A percentile compares a stretch with the other conserved stretches of the same genome.
Evolutionary conservation across 1,140 invertebrate species (phyloP).

Genomic region (Pseudoatta argentina): DNA sequence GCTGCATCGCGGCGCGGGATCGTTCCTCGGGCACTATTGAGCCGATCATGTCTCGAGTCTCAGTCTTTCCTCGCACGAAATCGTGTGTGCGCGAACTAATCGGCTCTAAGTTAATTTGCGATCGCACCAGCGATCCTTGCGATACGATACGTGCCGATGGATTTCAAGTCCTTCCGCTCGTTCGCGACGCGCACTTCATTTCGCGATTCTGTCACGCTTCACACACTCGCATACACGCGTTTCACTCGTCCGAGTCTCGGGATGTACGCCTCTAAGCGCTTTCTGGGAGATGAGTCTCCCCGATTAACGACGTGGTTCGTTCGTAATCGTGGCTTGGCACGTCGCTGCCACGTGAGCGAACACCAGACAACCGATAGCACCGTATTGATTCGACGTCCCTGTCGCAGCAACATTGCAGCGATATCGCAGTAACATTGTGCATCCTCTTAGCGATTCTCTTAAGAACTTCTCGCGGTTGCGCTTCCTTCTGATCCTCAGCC

Average conservation of each 20-base stretch:
- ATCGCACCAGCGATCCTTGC: constrained; percentile 7
- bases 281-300: not conserved
- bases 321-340: constrained; percentile 25
- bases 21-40: constrained; percentile 53
- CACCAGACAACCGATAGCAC: constrained; percentile 58
- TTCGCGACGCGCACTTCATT: constrained; percentile 5
- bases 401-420: constrained; percentile 25
- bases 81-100: not conserved
- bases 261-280: not conserved
- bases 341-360: constrained; percentile 31
- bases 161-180: not conserved
- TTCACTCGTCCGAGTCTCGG: constrained; percentile 1
- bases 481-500: constrained; percentile 50
- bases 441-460: constrained; percentile 42
- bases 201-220: not conserved
- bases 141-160: not conserved
- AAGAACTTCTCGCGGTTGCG: constrained; percentile 42
- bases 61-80: not conserved
- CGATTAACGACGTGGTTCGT: constrained; percentile 33
- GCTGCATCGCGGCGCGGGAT: constrained; percentile 63
- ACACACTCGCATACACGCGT: not conserved
- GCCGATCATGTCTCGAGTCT: constrained; percentile 63
- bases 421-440: constrained; percentile 56
- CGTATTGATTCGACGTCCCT: constrained; percentile 61
- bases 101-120: too few species aligned